Evolutionary conservation across 2,113 vertebrate genomes (phyloP).

Genomic region (Benitochromis conjunctus): DNA sequence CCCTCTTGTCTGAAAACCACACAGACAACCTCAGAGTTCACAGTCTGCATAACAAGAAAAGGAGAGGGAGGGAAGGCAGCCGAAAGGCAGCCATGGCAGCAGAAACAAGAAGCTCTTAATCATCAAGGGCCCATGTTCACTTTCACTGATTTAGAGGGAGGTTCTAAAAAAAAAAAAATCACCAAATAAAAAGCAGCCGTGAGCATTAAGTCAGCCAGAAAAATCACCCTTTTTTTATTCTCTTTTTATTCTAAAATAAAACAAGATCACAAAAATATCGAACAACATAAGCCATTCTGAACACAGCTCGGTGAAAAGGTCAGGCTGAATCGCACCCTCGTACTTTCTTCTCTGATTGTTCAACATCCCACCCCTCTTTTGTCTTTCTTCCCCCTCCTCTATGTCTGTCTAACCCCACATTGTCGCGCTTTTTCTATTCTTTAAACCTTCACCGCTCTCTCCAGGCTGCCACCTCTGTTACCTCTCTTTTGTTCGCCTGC

Average conservation of each 20-base stretch:
- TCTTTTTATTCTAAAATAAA: conserved; percentile 24
- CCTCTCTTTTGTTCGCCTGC: neutral
- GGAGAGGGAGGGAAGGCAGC: neutral
- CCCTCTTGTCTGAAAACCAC: conserved; percentile 14
- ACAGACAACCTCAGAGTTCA: conserved; percentile 23
- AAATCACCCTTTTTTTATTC: neutral
- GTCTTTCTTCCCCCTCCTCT: neutral
- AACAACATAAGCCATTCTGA: conserved; percentile 18
- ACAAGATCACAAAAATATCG: conserved; percentile 30
- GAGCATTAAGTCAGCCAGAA: conserved; percentile 18
- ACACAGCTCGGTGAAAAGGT: conserved; percentile 6
- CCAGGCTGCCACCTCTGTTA: neutral
- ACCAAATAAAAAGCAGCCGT: neutral
- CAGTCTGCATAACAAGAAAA: conserved; percentile 36
- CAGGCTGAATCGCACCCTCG: neutral
- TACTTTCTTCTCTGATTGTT: neutral
- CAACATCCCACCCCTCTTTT: neutral
- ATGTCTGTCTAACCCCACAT: neutral
- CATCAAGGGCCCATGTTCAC: conserved; percentile 20
- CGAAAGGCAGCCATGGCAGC: neutral
- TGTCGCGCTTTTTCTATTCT: neutral
- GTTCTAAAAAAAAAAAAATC: conserved; percentile 18
- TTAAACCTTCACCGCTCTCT: neutral
- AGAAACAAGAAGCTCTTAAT: conserved; percentile 11
- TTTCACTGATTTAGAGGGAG: conserved; percentile 43